phyloP scores from a whole-genome alignment of 2,888 invertebrate species.

The Halictus ligatus region DNA sequence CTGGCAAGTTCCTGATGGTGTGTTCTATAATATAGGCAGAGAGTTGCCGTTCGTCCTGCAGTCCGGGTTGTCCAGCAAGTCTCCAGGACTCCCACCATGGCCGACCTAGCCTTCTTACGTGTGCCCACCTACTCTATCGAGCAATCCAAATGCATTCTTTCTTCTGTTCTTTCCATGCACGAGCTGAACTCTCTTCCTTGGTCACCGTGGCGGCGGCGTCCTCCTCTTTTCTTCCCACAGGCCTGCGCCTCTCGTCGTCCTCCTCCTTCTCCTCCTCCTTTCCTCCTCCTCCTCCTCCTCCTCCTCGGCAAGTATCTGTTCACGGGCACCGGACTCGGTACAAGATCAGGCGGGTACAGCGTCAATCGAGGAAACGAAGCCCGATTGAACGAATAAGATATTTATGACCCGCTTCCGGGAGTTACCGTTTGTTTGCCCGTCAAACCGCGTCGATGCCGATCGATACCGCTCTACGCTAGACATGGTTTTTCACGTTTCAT shows the following conservation, averaged over 20 bases:
- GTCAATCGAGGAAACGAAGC: constrained; percentile 21
- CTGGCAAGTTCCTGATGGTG: constrained; percentile 61
- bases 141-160: constrained; percentile 77
- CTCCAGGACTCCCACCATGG: constrained; percentile 70
- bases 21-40: constrained; percentile 70
- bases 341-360: neutral
- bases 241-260: neutral
- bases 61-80: constrained; percentile 65
- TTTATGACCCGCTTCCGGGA: neutral
- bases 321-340: constrained; percentile 23
- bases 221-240: constrained; percentile 57
- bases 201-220: constrained; percentile 19
- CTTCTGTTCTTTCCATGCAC: constrained; percentile 59
- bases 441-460: neutral
- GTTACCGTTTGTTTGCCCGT: constrained; percentile 1
- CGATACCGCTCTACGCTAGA: neutral
- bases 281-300: constrained; percentile 11
- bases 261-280: neutral
- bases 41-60: constrained; percentile 66
- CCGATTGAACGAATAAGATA: constrained; percentile 21
- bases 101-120: constrained; percentile 68
- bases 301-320: constrained; percentile 48
- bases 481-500: neutral
- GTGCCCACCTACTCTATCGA: constrained; percentile 75
- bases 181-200: constrained; percentile 35